Evolutionary conservation across 2,888 invertebrate genomes (phyloP), one percentile per base, ranked within the genome.

Genomic region (Brachyptera risi): DNA sequence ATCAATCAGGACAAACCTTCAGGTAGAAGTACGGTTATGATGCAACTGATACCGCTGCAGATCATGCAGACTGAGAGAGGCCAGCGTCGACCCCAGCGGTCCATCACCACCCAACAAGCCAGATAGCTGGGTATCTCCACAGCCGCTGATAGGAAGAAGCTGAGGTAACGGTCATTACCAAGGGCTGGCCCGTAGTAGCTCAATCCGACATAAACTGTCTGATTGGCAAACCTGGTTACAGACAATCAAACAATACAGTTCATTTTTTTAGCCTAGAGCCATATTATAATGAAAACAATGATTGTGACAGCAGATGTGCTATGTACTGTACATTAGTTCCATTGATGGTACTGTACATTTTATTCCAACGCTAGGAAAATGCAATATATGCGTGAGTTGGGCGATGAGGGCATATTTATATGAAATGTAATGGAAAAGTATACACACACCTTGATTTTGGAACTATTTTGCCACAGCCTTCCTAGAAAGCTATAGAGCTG

Each of bases 101-200:
- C 93, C 88, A 96, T 92, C 13, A 94, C 82, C 56, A 90, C 77
- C 91, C 93, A 95, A 71, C 92, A 92, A 3, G 88, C 82, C 50
- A 94, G 75, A 71, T 93, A 94, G 70, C 93, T 91, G 0, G 94
- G 94, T 68, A 95, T 85, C 76, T 95, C 95, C 3, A 93, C 92
- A 0, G 87, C 83, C 0, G 91, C 90, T 1, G 92, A 91, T 47
- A 95, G 79, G 64, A 93, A 85, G 73, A 95, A 95, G 70, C 92
- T 93, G 69, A 94, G 80, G 75, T 94, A 92, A 69, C 92, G 89
- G 73, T 93, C 90, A 69, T 82, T 88, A 9, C 94, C 94, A 58
- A 95, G 79, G 1, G 92, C 88, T 9, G 94, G 93, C 0, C 93
- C 92, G 69, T 95, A 95, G 72, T 94, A 93, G 67, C 92, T 93